Percentiles rank a stretch among this genome's conserved stretches.
Evolutionary conservation across 2,797 vertebrate genomes (phyloP).

Genomic region (Chrosomus eos): DNA sequence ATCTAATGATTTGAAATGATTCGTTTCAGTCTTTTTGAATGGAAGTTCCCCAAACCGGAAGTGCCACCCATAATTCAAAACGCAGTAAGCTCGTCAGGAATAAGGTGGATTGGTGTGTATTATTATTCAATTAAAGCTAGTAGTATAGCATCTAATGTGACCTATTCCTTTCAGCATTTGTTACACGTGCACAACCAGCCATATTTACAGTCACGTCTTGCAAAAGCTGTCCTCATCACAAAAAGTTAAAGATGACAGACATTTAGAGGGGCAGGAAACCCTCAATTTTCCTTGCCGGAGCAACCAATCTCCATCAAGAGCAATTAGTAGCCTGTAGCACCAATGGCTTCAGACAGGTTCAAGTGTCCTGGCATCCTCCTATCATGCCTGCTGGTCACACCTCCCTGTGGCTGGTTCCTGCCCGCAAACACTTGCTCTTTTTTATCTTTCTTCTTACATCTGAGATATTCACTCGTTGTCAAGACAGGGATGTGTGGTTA

Average conservation of each 20-base stretch:
- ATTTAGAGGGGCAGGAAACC: slow-evolving; percentile 79
- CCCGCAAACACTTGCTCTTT: slow-evolving; percentile 62
- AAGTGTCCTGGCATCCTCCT: slow-evolving; percentile 83
- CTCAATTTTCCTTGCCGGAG: slow-evolving; percentile 78
- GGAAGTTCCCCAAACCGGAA: too few species aligned
- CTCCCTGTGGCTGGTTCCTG: slow-evolving; percentile 61
- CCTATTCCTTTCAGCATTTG: slow-evolving; percentile 52
- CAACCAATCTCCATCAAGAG: slow-evolving; percentile 82
- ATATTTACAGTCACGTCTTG: slow-evolving; percentile 43
- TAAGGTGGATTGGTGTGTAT: background rate
- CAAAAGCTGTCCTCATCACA: slow-evolving; percentile 73
- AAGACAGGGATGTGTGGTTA: slow-evolving; percentile 58
- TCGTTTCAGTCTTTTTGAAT: too few species aligned
- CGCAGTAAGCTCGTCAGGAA: too few species aligned
- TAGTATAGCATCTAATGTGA: slow-evolving; percentile 4
- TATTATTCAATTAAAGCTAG: background rate
- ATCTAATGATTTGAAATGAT: too few species aligned
- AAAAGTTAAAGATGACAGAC: slow-evolving; percentile 85
- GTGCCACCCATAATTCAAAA: too few species aligned
- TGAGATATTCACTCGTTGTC: slow-evolving; percentile 55
- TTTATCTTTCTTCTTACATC: slow-evolving; percentile 3
- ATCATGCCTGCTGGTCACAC: slow-evolving; percentile 59
- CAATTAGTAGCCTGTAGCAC: slow-evolving; percentile 79
- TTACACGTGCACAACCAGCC: slow-evolving; percentile 59
- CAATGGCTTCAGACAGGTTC: slow-evolving; percentile 86